These are phyloP conservation scores for Atherinosoma microstoma DNA, from an alignment of 2,797 vertebrate genomes.

Conservation along the genomic window DNA sequence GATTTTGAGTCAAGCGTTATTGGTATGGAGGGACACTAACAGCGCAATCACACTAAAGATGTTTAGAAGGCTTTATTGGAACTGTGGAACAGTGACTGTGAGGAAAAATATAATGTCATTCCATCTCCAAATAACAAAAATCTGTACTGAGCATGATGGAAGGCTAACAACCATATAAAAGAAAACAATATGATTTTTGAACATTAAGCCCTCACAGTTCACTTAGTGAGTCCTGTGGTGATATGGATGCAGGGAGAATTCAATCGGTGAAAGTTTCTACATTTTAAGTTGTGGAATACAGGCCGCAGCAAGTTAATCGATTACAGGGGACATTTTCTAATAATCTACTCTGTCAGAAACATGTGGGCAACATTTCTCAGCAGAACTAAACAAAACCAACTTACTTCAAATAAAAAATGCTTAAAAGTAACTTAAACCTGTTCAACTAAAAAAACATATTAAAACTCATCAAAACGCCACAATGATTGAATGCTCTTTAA, in stretches of 20 bases:
- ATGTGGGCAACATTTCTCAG: background rate
- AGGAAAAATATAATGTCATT: slow-evolving; percentile 42
- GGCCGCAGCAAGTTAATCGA: background rate
- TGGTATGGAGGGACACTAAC: slow-evolving; percentile 52
- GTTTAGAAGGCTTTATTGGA: slow-evolving; percentile 54
- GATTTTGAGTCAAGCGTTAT: slow-evolving; percentile 45
- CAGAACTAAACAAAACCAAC: background rate
- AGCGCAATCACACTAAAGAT: slow-evolving; percentile 61
- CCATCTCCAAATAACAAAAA: slow-evolving; percentile 49
- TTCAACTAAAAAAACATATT: background rate
- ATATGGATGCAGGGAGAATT: too few species aligned
- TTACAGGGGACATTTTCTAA: too few species aligned
- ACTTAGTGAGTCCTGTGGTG: background rate
- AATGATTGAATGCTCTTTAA: background rate
- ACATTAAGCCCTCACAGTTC: slow-evolving; percentile 5
- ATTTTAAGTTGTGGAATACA: background rate
- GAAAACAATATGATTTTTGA: slow-evolving; percentile 35
- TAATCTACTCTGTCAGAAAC: background rate
- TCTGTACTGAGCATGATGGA: slow-evolving; percentile 32
- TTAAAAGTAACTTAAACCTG: background rate
- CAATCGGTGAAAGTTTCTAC: background rate
- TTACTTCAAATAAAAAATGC: background rate
- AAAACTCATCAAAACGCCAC: background rate
- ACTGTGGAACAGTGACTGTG: slow-evolving; percentile 51
- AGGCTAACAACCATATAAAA: slow-evolving; percentile 35